A percentile compares a stretch with the other conserved stretches of the same genome.
phyloP scores from a whole-genome alignment of 1,140 invertebrate species.

The Drosophila sturtevanti region DNA sequence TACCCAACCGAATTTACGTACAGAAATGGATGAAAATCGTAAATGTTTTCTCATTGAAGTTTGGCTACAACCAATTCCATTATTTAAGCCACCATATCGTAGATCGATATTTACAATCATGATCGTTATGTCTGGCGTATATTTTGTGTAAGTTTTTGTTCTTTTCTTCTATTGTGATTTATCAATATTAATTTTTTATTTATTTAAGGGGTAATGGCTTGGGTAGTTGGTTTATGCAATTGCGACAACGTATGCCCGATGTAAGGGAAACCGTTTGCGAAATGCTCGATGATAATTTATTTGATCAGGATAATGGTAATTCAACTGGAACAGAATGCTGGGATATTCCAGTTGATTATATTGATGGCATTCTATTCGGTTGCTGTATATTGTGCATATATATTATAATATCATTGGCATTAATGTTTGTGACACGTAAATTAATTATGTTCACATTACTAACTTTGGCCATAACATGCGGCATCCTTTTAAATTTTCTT shows the following conservation, averaged over 20 bases:
- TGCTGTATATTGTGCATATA: conserved; percentile 2
- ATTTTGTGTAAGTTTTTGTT: conserved; percentile 24
- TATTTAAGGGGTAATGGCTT: conserved; percentile 27
- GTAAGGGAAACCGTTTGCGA: conserved; percentile 26
- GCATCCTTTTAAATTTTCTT: conserved; percentile 30
- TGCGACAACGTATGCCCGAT: conserved; percentile 11
- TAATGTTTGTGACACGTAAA: conserved; percentile 27
- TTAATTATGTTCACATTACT: background rate
- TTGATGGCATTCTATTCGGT: conserved; percentile 14
- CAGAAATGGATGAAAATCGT: background rate
- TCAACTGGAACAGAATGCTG: background rate
- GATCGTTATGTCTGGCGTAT: background rate
- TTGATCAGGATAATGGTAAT: background rate
- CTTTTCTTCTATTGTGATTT: no score
- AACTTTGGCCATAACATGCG: background rate
- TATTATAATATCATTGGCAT: conserved; percentile 26
- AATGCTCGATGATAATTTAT: background rate
- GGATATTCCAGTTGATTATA: background rate
- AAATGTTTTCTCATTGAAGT: background rate
- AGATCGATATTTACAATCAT: background rate
- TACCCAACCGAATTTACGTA: conserved; percentile 17
- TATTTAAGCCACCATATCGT: conserved; percentile 5
- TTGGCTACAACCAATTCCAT: conserved; percentile 24
- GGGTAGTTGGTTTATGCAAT: conserved; percentile 43
- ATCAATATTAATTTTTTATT: background rate